phyloP scores from a whole-genome alignment of 2,113 vertebrate species.

The Pachyramphus minor region DNA sequence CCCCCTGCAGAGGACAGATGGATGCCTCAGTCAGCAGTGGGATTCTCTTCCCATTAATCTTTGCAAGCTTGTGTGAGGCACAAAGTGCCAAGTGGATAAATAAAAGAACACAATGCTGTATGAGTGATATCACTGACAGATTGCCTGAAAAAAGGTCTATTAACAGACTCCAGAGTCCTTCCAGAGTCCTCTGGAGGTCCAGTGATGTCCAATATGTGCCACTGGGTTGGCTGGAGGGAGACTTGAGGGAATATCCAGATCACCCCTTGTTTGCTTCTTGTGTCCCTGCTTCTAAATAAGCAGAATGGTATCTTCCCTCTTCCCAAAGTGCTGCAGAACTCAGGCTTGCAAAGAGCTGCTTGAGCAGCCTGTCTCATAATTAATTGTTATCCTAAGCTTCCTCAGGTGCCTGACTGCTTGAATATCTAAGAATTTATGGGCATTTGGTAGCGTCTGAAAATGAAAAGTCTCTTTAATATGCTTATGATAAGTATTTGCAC shows the following conservation, averaged over 20 bases:
- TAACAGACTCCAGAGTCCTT: not conserved
- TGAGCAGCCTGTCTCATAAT: not conserved
- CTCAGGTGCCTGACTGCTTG: conserved; percentile 17
- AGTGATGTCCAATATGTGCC: not conserved
- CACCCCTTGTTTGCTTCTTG: not conserved
- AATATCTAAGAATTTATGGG: conserved; percentile 47
- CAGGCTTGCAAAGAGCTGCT: not conserved
- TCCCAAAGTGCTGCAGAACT: not conserved
- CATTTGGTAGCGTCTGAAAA: conserved; percentile 47
- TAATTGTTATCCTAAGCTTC: conserved; percentile 20
- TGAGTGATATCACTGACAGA: not conserved
- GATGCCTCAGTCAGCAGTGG: not conserved
- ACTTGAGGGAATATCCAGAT: not conserved
- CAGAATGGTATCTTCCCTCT: not conserved
- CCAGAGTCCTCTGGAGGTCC: not conserved
- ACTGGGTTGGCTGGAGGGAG: not conserved
- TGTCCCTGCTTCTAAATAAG: not conserved
- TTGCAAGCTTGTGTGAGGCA: not conserved
- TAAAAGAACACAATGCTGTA: not conserved
- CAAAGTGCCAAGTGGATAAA: not conserved
- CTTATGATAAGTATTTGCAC: conserved; percentile 64
- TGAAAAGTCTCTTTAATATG: conserved; percentile 42
- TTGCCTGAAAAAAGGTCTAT: not conserved
- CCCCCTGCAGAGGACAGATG: not conserved
- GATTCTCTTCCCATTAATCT: not conserved